Percentiles rank a stretch among this genome's conserved stretches.
Conservation (phyloP, 2,113 vertebrate species). For the Ariopsis seemanni region DNA sequence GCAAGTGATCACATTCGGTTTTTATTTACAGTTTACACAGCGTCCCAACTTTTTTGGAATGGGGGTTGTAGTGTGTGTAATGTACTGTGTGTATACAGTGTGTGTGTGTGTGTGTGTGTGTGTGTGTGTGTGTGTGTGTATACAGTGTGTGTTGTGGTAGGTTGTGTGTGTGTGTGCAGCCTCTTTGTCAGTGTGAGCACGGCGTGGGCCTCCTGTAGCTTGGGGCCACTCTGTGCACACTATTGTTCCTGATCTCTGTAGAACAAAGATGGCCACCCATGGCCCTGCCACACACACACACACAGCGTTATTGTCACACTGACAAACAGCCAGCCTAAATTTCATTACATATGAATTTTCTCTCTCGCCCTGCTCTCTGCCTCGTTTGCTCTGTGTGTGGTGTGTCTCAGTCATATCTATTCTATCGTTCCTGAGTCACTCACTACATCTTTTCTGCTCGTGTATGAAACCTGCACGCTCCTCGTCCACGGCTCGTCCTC, state of each 20-base stretch:
- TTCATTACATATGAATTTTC: slow-evolving; percentile 63
- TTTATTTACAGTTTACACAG: no score
- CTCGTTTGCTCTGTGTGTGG: not conserved
- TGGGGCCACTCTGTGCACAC: slow-evolving; percentile 50
- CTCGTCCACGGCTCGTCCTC: not conserved
- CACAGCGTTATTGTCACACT: slow-evolving; percentile 61
- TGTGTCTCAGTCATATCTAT: not conserved
- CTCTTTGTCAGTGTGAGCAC: slow-evolving; percentile 55
- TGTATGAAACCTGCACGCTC: not conserved
- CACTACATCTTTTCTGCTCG: not conserved
- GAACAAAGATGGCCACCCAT: slow-evolving; percentile 55
- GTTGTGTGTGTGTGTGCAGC: slow-evolving; percentile 53
- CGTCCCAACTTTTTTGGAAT: no score
- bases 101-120: slow-evolving; percentile 10
- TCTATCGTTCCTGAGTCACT: not conserved
- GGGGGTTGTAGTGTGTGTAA: not conserved
- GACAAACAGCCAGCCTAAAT: slow-evolving; percentile 67
- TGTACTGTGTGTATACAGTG: not conserved
- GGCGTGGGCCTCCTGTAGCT: slow-evolving; percentile 65
- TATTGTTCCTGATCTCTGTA: slow-evolving; percentile 48
- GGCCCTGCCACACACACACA: slow-evolving; percentile 46
- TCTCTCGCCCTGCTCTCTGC: slow-evolving; percentile 14
- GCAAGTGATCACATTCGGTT: no score
- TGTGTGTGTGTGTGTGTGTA: slow-evolving; percentile 43
- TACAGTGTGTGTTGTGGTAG: not conserved